Conservation (phyloP, 2,888 invertebrate genomes). For the Branchipolynoe longqiensis region DNA sequence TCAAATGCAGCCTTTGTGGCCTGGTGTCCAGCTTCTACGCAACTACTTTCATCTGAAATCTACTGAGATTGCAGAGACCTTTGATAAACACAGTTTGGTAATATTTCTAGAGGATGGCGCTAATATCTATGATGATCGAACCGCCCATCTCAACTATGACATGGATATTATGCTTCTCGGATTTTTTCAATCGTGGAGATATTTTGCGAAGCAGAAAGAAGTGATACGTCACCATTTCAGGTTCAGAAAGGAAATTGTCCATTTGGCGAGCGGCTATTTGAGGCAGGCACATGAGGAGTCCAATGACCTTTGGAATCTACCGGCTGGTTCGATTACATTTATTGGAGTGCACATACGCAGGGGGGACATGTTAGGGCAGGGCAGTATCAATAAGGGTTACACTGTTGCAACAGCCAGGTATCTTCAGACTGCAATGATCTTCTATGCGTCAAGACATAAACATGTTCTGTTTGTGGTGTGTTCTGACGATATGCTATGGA, state of each 20-base stretch:
- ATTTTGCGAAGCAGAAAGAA: constrained; percentile 15
- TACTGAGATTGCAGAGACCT: neutral
- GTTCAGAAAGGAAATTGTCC: constrained; percentile 31
- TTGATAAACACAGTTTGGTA: neutral
- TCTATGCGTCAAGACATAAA: neutral
- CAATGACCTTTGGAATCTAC: neutral
- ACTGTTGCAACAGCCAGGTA: constrained; percentile 47
- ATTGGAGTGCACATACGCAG: constrained; percentile 59
- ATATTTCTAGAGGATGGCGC: constrained; percentile 37
- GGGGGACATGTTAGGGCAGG: constrained; percentile 28
- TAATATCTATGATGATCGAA: constrained; percentile 30
- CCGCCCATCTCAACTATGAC: constrained; percentile 8
- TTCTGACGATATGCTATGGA: constrained; percentile 54
- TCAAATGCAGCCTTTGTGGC: constrained; percentile 2
- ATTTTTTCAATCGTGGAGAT: constrained; percentile 61
- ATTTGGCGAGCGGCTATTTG: neutral
- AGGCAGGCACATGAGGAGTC: neutral
- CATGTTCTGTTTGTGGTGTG: constrained; percentile 50
- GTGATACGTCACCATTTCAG: constrained; percentile 49
- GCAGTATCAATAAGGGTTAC: constrained; percentile 29
- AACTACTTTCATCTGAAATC: neutral
- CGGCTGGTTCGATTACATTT: neutral
- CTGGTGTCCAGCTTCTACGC: constrained; percentile 12
- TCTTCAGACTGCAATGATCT: constrained; percentile 54
- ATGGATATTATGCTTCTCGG: constrained; percentile 43